A percentile compares a stretch with the other conserved stretches of the same genome.
These are phyloP conservation scores for Drosophila willistoni DNA, from an alignment of 1,140 invertebrate species.

Conservation along the genomic window DNA sequence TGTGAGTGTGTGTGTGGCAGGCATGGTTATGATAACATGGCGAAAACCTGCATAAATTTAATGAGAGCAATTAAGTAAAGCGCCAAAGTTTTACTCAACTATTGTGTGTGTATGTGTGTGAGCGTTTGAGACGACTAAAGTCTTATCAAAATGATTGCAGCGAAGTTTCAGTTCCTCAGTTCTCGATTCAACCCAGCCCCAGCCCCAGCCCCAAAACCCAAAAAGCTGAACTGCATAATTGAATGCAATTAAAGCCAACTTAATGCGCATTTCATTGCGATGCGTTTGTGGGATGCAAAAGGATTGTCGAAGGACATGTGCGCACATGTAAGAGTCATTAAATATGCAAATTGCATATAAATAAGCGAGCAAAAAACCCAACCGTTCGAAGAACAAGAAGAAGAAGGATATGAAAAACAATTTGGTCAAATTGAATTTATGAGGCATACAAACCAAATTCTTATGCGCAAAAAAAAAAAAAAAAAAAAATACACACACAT, in stretches of 20 bases:
- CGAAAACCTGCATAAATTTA: slow-evolving; percentile 71
- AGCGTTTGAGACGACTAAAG: slow-evolving; percentile 24
- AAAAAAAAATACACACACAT: slow-evolving; percentile 48
- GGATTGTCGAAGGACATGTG: slow-evolving; percentile 42
- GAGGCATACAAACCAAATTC: slow-evolving; percentile 47
- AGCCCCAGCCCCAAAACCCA: background rate
- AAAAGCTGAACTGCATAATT: slow-evolving; percentile 65
- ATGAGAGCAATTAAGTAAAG: slow-evolving; percentile 75
- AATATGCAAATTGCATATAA: slow-evolving; percentile 75
- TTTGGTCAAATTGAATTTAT: slow-evolving; percentile 77
- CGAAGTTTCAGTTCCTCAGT: slow-evolving; percentile 1
- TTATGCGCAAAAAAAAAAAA: slow-evolving; percentile 55
- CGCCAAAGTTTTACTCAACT: slow-evolving; percentile 68
- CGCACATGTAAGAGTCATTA: slow-evolving; percentile 73
- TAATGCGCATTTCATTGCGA: slow-evolving; percentile 72
- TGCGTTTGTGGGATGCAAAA: slow-evolving; percentile 20
- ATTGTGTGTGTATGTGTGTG: background rate
- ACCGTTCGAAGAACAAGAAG: slow-evolving; percentile 4
- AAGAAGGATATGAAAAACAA: slow-evolving; percentile 61
- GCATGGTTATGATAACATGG: slow-evolving; percentile 60
- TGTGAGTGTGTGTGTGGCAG: slow-evolving; percentile 23
- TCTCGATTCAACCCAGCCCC: background rate
- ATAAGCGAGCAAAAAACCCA: slow-evolving; percentile 28
- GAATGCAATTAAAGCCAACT: slow-evolving; percentile 78
- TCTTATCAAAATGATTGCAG: slow-evolving; percentile 66